Conservation (phyloP, 1,140 invertebrate species). For the Homarus americanus region DNA sequence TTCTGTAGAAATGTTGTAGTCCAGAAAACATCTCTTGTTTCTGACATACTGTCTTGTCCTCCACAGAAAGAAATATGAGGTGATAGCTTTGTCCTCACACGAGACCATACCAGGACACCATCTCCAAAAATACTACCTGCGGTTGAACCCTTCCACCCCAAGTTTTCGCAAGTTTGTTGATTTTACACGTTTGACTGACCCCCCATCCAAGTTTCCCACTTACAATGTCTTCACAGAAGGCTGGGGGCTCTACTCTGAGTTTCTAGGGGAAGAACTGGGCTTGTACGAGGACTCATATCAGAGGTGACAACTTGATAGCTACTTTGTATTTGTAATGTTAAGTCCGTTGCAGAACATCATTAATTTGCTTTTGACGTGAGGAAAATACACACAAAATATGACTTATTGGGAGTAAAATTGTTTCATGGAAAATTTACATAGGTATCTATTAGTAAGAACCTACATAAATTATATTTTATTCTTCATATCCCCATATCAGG, state of each 20-base stretch:
- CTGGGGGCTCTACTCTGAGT: conserved; percentile 79
- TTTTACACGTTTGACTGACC: conserved; percentile 76
- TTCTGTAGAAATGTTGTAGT: too few relatives aligned
- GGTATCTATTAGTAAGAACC: too few relatives aligned
- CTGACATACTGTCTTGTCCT: not conserved
- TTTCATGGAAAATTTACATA: too few relatives aligned
- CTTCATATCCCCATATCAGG: too few relatives aligned
- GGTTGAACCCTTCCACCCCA: conserved; percentile 75
- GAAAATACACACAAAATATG: too few relatives aligned
- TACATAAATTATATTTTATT: too few relatives aligned
- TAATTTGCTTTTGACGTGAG: too few relatives aligned
- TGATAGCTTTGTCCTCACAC: conserved; percentile 77
- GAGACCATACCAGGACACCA: conserved; percentile 79
- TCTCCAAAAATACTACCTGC: conserved; percentile 76
- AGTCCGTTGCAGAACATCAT: too few relatives aligned
- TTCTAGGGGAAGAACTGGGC: conserved; percentile 78
- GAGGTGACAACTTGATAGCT: conserved; percentile 74
- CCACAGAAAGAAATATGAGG: conserved; percentile 77
- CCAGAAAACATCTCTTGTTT: too few relatives aligned
- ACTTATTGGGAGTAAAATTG: too few relatives aligned
- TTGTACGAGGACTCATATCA: conserved; percentile 77
- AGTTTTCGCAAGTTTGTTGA: conserved; percentile 77
- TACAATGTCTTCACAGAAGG: conserved; percentile 79
- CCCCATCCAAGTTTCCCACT: conserved; percentile 78
- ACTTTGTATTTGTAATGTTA: too few relatives aligned